A percentile compares a stretch with the other conserved stretches of the same genome.
These are phyloP conservation scores for Philypnodon macrostomus DNA, from an alignment of 2,797 vertebrate genomes.

Conservation along the genomic window DNA sequence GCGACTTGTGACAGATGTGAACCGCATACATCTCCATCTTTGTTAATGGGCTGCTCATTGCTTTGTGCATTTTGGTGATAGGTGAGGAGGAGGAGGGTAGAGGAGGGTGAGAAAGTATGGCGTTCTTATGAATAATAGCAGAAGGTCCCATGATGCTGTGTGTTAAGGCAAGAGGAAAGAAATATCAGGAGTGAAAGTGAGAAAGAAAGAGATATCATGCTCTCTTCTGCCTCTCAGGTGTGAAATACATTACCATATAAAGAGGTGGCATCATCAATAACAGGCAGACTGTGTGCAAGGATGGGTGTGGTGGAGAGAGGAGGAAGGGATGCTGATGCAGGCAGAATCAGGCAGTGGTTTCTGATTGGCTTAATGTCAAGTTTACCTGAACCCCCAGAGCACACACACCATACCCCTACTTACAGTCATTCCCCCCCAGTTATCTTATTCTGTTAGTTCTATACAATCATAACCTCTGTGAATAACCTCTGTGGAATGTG, in stretches of 20 bases:
- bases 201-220: conserved; percentile 50
- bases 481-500: no score
- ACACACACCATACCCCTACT: conserved; percentile 1
- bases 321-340: conserved; percentile 56
- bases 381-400: conserved; percentile 10
- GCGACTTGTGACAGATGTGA: conserved; percentile 71
- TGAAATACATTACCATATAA: conserved; percentile 80
- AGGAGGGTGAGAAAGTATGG: conserved; percentile 48
- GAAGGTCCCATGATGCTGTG: conserved; percentile 7
- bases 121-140: conserved; percentile 37
- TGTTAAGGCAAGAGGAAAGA: conserved; percentile 7
- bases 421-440: conserved; percentile 4
- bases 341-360: conserved; percentile 52
- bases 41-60: conserved; percentile 69
- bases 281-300: conserved; percentile 47
- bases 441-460: not conserved
- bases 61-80: conserved; percentile 34
- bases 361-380: conserved; percentile 42
- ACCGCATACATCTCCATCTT: conserved; percentile 73
- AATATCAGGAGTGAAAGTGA: conserved; percentile 2
- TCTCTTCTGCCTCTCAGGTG: conserved; percentile 72
- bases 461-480: not conserved
- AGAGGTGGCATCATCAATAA: conserved; percentile 74
- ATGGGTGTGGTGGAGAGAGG: conserved; percentile 29
- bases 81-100: no score